Base-by-base conservation (phyloP, 1,140 invertebrate genomes). In the Drosophila santomea region DNA sequence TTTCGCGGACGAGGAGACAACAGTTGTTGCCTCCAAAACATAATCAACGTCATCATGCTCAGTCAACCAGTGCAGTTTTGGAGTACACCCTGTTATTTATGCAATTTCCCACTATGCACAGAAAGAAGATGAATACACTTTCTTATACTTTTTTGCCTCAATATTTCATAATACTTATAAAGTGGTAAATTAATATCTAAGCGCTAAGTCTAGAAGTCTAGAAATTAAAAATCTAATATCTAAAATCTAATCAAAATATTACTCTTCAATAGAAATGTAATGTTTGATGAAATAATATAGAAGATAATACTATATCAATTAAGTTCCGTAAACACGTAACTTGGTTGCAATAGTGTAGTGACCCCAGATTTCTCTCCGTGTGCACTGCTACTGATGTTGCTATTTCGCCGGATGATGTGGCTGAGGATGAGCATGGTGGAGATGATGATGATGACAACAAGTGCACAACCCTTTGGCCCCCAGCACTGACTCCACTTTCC, bases 391-490 rank as follows among this genome's bases (percentile, higher is more conserved):
- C 7, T 38, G 43, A 32, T 47, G 51, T 36, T 52, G 51, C 32
- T 54, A 38, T 47, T 59, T 41, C 41, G n/a, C 52, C 52, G 68
- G 67, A 81, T 57, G 79, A 74, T 57, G 77, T 41, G 47, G 8
- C 48, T 45, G 61, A n/a, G 32, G 63, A 39, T 43, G 68, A 44
- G 48, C 36, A 48, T 39, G 25, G 54, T 61, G 48, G 60, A 48
- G 61, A 67, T 57, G 59, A 78, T 58, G 62, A 81, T 84, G 80
- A 85, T 63, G 81, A 78, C 78, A 86, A 80, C 74, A 85, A 85
- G 82, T 80, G 81, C 81, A 85, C 83, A 86, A 88, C 82, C 71
- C 82, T 82, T 88, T 88, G 44, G 75, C 75, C 74, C 62, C 74
- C 63, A 55, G 58, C 64, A 48, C 38, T 74, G 67, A 69, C 76